Evolutionary conservation across 2,113 vertebrate genomes (phyloP).

Genomic region (Clarias gariepinus): DNA sequence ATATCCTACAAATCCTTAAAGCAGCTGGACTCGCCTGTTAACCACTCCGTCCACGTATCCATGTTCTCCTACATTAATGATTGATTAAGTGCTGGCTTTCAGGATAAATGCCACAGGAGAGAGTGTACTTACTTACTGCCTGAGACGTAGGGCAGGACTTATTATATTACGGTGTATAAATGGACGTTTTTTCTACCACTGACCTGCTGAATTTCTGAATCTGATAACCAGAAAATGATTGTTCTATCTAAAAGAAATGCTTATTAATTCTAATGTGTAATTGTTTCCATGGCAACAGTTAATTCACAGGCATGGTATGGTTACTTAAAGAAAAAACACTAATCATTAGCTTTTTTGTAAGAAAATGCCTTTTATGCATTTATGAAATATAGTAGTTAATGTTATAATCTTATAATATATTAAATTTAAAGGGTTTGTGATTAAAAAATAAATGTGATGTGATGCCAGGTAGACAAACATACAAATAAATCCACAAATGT

Average conservation of each 20-base stretch:
- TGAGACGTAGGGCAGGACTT: neutral
- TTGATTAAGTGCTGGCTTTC: constrained; percentile 17
- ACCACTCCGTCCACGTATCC: neutral
- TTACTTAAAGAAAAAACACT: too few relatives aligned
- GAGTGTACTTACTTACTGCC: neutral
- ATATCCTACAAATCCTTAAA: neutral
- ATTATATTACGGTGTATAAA: neutral
- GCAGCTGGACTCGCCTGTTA: constrained; percentile 6
- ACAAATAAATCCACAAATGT: neutral
- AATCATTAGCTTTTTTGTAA: too few relatives aligned
- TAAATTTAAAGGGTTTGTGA: neutral
- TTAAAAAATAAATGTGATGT: too few relatives aligned
- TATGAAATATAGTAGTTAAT: neutral
- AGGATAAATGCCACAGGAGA: constrained; percentile 8
- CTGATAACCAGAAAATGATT: neutral
- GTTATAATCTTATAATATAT: neutral
- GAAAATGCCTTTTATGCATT: neutral
- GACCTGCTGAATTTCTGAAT: neutral
- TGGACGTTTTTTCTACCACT: neutral
- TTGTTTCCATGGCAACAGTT: neutral
- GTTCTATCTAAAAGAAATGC: neutral
- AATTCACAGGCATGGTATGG: too few relatives aligned
- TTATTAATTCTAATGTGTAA: neutral
- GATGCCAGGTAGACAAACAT: neutral
- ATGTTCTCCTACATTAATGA: neutral